phyloP scores from a whole-genome alignment of 2,797 vertebrate genomes.

The Spea hammondii region DNA sequence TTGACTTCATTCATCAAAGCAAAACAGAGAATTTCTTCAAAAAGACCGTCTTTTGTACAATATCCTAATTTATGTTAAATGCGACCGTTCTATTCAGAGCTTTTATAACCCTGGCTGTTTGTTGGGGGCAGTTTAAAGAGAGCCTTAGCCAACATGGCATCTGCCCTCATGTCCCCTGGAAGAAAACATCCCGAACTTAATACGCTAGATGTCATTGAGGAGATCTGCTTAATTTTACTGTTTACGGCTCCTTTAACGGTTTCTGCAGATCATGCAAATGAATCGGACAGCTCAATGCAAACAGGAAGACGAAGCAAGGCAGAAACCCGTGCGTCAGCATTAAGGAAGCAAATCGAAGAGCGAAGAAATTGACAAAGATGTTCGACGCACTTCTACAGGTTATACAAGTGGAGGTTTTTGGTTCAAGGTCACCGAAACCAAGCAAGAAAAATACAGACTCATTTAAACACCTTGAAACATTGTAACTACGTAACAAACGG shows the following conservation, averaged over 20 bases:
- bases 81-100: too few species aligned
- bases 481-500: background rate
- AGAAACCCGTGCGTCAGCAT: conserved; percentile 13
- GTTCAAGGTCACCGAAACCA: conserved; percentile 24
- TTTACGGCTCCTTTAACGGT: conserved; percentile 23
- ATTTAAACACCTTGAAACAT: background rate
- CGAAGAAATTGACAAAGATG: conserved; percentile 15
- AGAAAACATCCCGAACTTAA: background rate
- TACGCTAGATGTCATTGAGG: background rate
- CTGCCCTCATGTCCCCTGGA: too few species aligned
- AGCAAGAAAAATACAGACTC: background rate
- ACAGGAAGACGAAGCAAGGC: conserved; percentile 37
- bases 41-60: too few species aligned
- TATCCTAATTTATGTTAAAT: too few species aligned
- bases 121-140: too few species aligned
- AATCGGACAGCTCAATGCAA: conserved; percentile 41
- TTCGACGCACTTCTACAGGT: background rate
- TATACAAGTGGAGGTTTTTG: background rate
- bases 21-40: too few species aligned
- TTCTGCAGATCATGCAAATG: conserved; percentile 45
- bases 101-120: too few species aligned
- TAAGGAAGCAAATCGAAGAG: conserved; percentile 14
- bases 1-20: too few species aligned
- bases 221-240: background rate
- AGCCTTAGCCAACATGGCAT: too few species aligned